phyloP scores from a whole-genome alignment of 1,140 invertebrate genomes.

The Drosophila nigrodunni region DNA sequence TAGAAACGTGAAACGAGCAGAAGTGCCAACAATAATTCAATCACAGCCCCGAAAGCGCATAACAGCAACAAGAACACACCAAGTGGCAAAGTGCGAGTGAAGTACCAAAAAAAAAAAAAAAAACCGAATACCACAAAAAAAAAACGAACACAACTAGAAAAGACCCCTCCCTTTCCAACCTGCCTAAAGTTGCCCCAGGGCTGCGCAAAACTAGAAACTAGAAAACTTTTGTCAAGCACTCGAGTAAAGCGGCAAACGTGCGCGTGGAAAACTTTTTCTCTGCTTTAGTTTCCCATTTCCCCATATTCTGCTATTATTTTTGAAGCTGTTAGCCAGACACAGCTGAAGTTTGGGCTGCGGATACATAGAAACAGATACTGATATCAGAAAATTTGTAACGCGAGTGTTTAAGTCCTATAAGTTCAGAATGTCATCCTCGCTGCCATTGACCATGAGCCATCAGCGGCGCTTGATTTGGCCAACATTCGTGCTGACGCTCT shows the following conservation, averaged over 20 bases:
- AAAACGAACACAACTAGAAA: background rate
- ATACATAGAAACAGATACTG: background rate
- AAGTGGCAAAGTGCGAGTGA: conserved; percentile 18
- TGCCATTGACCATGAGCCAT: conserved; percentile 63
- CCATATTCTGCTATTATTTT: background rate
- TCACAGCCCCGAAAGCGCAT: conserved; percentile 31
- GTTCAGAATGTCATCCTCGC: conserved; percentile 47
- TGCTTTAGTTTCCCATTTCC: background rate
- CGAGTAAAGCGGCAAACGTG: conserved; percentile 71
- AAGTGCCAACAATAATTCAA: conserved; percentile 72
- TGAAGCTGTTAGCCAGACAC: conserved; percentile 8
- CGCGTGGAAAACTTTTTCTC: conserved; percentile 55
- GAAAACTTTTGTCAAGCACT: conserved; percentile 72
- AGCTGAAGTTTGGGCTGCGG: background rate
- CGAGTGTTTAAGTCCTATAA: background rate
- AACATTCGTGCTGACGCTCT: conserved; percentile 61
- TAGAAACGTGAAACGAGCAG: conserved; percentile 23
- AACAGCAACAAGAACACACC: background rate
- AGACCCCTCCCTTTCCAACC: background rate
- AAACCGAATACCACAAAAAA: too few species aligned
- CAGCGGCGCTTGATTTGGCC: conserved; percentile 68
- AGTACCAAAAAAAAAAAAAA: background rate
- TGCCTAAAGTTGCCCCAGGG: background rate
- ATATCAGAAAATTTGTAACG: background rate
- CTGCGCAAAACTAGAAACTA: conserved; percentile 36